Base-by-base conservation (phyloP, 2,888 invertebrate genomes). In the Coremacera marginata region DNA sequence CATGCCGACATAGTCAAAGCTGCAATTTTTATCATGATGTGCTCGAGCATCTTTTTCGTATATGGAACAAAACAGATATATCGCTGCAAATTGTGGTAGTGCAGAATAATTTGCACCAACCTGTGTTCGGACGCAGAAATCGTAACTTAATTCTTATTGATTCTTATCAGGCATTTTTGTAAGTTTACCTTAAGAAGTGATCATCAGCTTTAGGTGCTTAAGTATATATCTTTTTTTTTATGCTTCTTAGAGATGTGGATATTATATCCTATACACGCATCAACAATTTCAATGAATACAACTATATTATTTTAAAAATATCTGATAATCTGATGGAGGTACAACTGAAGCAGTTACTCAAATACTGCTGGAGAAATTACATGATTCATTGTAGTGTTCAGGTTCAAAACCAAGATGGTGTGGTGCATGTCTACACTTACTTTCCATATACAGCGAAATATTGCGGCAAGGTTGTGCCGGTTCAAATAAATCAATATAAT, bases 351-450 rank as follows among this genome's bases (percentile, higher is more conserved):
- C 76, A 70, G 4, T 84, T 87, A 49, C 82, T 87, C 0, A 81
- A 81, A 16, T 87, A 87, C 37, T 87, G 87, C 74, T 87, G 86
- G 84, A 78, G 77, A 16, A 77, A 86, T 57, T 83, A 84, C 60
- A 80, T 86, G 31, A 84, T 86, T 75, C 83, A 87, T 65, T 87
- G 88, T 79, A 86, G 84, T 55, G 62, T 87, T 2, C 86, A 85
- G 75, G 81, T 86, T 51, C 87, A 87, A 65, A 82, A 80, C n/a
- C 77, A 82, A 0, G 73, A 77, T 4, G 86, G 84, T 0, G 84
- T 86, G 7, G 80, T 87, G 7, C 71, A 82, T 5, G 52, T 87
- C n/a, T 87, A 84, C 19, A 86, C 86, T 0, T 87, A 87, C 70
- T 83, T 80, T 55, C 87, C 87, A 0, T 86, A 82, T 57, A 83